Evolutionary conservation across 2,797 vertebrate genomes (phyloP), one percentile per base, ranked within the genome.

Genomic region (Macropus fuliginosus): DNA sequence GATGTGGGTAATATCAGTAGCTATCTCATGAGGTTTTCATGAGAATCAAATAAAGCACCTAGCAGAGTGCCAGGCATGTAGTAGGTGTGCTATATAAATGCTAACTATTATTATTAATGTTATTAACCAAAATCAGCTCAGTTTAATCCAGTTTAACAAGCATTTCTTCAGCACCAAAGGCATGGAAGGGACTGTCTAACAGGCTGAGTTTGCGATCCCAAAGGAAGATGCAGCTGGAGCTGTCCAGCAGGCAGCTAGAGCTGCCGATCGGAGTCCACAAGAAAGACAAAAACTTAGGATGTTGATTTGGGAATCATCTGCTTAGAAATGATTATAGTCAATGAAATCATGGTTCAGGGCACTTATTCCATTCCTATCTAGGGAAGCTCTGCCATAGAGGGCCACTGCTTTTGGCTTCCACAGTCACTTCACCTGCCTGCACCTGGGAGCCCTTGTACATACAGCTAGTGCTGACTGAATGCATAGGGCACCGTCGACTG

Each of bases 51-150:
- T 40, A 40, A 74, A 74, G 34, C n/a, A 40, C n/a, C 13, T 59
- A 4, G 28, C 29, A 31, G 1, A 40, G n/a, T 10, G 18, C 2
- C 18, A 40, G 8, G 62, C 5, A 3, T 24, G 1, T 2, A 24
- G 18, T 40, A 74, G 18, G 21, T 27, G 21, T 24, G 74, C 40
- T 46, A 46, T 0, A 74, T 2, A 27, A 46, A 81, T 11, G 40
- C 18, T 81, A 21, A 2, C 18, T 81, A 10, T 40, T 18, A 21
- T 40, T 40, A 40, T 62, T 40, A 46, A 24, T 24, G 24, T 4
- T 14, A 31, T 46, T 46, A 81, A 27, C 40, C 40, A 46, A 27
- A 46, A 2, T 11, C 46, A 24, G 40, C 27, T 46, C 40, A 8
- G 3, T 81, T 81, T 14, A 46, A 31, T 27, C 21, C 3, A 81